Evolutionary conservation across 2,113 vertebrate genomes (phyloP).

Genomic region (Cyphomyrus plagiostoma): DNA sequence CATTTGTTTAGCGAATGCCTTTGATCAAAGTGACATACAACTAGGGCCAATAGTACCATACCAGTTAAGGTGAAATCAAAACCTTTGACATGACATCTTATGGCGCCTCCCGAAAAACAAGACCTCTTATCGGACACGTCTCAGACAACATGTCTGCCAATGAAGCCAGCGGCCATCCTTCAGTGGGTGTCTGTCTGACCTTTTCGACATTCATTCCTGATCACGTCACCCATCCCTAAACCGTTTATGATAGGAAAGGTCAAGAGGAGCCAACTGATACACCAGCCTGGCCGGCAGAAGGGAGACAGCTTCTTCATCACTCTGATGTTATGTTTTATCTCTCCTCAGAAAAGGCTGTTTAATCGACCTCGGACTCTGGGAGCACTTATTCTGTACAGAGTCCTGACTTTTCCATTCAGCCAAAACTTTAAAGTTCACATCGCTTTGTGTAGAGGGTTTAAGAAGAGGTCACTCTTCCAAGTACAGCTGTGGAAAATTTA

Average conservation of each 20-base stretch:
- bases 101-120: slow-evolving; percentile 20
- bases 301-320: slow-evolving; percentile 50
- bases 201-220: slow-evolving; percentile 43
- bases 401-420: slow-evolving; percentile 27
- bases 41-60: neutral
- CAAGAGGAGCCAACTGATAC: slow-evolving; percentile 34
- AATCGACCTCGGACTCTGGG: slow-evolving; percentile 34
- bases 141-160: slow-evolving; percentile 51
- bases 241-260: slow-evolving; percentile 61
- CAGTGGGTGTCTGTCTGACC: slow-evolving; percentile 31
- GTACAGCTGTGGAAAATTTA: neutral
- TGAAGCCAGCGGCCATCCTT: slow-evolving; percentile 31
- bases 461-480: neutral
- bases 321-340: slow-evolving; percentile 50
- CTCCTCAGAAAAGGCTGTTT: slow-evolving; percentile 34
- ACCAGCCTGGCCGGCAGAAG: slow-evolving; percentile 35
- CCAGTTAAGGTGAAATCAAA: neutral
- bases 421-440: slow-evolving; percentile 48
- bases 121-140: slow-evolving; percentile 46
- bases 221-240: slow-evolving; percentile 59
- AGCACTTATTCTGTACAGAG: slow-evolving; percentile 28
- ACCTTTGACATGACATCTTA: neutral
- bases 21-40: neutral
- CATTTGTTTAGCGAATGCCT: neutral
- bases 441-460: slow-evolving; percentile 27